Evolutionary conservation across 2,113 vertebrate genomes (phyloP), one percentile per base, ranked within the genome.

Genomic region (Falco punctatus): DNA sequence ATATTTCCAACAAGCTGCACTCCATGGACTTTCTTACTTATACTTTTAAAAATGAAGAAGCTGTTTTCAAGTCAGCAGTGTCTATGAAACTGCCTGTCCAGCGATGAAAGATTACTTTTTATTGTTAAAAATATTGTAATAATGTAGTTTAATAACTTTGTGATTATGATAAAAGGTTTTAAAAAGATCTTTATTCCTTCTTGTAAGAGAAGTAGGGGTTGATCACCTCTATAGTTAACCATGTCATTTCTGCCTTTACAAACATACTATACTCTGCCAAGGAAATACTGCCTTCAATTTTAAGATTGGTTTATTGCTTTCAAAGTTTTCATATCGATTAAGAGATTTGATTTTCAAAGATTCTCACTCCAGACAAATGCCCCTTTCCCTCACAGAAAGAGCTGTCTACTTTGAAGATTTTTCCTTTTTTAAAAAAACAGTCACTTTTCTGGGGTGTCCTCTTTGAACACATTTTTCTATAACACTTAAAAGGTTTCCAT

Each of bases 291-390:
- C 46, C 74, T 89, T 84, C 64, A 66, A 90, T 86, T 86, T 97
- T 91, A 88, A 84, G 69, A 96, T 88, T 64, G 52, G 44, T 80
- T 97, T 96, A 94, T 85, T 81, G 83, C 85, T 97, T 97, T 98
- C 96, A 96, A 97, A 96, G 96, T 95, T 96, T 91, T 96, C 62
- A 44, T 64, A 91, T 67, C 86, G 92, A 90, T 96, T 97, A 97
- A 97, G 80, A 95, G 91, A 97, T 97, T 95, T 96, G 77, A 94
- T 90, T 97, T 98, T 98, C 97, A 98, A 97, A 97, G 96, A 88
- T 92, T 86, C 90, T 97, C 66, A 81, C 93, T 96, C 95, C 92
- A 90, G 71, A 97, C 96, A 84, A 96, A 97, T 92, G 70, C 78
- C 88, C 84, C 88, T 98, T 97, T 95, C 97, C 89, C 94, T 91